Evolutionary conservation across 2,888 invertebrate species (phyloP).

Genomic region (Hydropsyche betteni): DNA sequence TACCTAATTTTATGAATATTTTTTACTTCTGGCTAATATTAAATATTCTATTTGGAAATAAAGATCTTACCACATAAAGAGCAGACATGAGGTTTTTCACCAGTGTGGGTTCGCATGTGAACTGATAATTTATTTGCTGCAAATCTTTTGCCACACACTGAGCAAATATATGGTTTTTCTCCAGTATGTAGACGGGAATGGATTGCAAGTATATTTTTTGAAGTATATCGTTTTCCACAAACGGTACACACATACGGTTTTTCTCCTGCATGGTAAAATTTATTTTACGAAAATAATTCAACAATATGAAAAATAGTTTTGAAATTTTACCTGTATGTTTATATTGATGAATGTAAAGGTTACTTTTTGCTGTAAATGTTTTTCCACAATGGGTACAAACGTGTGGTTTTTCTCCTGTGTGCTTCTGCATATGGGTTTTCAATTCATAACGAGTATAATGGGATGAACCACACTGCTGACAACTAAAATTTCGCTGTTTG

Average conservation of each 20-base stretch:
- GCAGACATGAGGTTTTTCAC: slow-evolving; percentile 53
- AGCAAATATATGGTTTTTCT: slow-evolving; percentile 60
- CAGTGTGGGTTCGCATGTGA: slow-evolving; percentile 57
- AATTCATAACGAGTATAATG: slow-evolving; percentile 56
- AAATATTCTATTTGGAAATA: not conserved
- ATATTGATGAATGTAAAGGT: slow-evolving; percentile 57
- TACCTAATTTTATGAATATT: slow-evolving; percentile 31
- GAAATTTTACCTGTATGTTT: slow-evolving; percentile 56
- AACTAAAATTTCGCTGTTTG: slow-evolving; percentile 55
- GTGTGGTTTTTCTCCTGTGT: slow-evolving; percentile 53
- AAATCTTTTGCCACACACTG: slow-evolving; percentile 59
- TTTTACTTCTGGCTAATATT: too few relatives aligned
- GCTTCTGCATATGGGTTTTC: slow-evolving; percentile 55
- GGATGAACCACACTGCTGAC: slow-evolving; percentile 54
- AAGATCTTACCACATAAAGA: slow-evolving; percentile 46
- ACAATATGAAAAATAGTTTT: not conserved
- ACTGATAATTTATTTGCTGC: slow-evolving; percentile 59
- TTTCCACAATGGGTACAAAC: slow-evolving; percentile 56
- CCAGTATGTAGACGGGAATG: slow-evolving; percentile 52
- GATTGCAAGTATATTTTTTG: slow-evolving; percentile 51
- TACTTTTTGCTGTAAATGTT: slow-evolving; percentile 57
- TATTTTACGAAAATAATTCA: not conserved
- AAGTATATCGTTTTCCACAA: slow-evolving; percentile 54
- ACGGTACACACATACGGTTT: slow-evolving; percentile 57
- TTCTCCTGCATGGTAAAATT: slow-evolving; percentile 55